Evolutionary conservation across 2,113 vertebrate genomes (phyloP).

Genomic region (Ploceus nigricollis): DNA sequence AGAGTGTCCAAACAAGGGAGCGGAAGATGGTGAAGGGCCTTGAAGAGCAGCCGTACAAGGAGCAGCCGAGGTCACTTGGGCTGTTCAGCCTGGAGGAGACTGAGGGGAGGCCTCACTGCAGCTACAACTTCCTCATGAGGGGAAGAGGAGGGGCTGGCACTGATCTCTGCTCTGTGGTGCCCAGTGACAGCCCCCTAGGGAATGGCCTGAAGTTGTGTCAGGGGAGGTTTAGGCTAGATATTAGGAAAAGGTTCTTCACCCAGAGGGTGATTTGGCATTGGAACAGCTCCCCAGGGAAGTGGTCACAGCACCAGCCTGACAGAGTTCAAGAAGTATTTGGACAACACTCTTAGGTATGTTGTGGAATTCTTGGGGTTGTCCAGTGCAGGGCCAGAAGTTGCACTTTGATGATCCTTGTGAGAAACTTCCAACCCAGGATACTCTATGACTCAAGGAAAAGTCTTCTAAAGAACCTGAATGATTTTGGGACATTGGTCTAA

Average conservation of each 20-base stretch:
- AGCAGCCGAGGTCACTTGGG: not conserved
- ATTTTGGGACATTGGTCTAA: not conserved
- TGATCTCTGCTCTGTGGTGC: not conserved
- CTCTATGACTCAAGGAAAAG: not conserved
- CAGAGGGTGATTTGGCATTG: not conserved
- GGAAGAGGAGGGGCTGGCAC: not conserved
- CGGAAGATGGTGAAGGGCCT: not conserved
- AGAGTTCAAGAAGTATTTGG: not conserved
- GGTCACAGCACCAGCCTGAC: not conserved
- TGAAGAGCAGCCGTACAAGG: fast-evolving
- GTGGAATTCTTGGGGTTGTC: not conserved
- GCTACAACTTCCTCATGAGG: fast-evolving
- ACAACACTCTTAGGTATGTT: fast-evolving
- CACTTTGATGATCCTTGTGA: not conserved
- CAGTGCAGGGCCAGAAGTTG: not conserved
- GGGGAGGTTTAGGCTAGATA: not conserved
- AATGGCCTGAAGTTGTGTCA: not conserved
- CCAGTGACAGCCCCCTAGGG: fast-evolving
- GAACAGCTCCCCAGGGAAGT: not conserved
- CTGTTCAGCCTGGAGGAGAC: not conserved
- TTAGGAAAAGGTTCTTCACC: not conserved
- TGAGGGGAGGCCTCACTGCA: not conserved
- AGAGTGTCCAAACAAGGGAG: not conserved
- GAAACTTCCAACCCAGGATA: not conserved
- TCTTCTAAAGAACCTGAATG: not conserved